Evolutionary conservation across 2,888 invertebrate genomes (phyloP), one percentile per base, ranked within the genome.

Genomic region (Parnassius smintheus): DNA sequence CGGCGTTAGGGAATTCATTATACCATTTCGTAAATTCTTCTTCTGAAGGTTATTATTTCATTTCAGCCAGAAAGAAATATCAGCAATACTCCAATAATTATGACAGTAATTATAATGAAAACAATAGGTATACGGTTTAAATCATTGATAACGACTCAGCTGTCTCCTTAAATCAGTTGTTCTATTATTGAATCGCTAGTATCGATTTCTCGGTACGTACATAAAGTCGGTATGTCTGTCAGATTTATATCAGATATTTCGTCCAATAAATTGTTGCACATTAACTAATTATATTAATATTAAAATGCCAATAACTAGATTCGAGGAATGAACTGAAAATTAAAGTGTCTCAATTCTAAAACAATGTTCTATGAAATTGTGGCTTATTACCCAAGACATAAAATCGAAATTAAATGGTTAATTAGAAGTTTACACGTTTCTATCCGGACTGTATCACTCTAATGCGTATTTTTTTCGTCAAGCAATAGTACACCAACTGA

Each of bases 261-360:
- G 71, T 71, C 74, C 70, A 71, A 76, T 77, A 75, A 77, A 78
- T 78, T 71, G 69, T 65, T 68, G 67, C 64, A 68, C 69, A 18
- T 65, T 68, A 66, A 73, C 70, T 78, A 77, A 78, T 77, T 78
- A 72, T 73, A 70, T 70, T 69, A 67, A 71, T 72, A 75, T 74
- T 76, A 73, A 71, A 75, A 74, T 73, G 67, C 65, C 72, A 68
- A 68, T 70, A 64, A 62, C 61, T 62, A 51, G 63, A 67, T 65
- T 62, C 55, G 46, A 62, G n/a, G 63, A 52, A 49, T 66, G 59
- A 55, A 64, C 56, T 62, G 61, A 56, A 60, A 56, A 60, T 61
- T 53, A 48, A 55, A 62, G 50, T 61, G 50, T 53, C 58, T 64
- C 42, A 53, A 49, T 49, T 4, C 8, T 60, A 56, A 62, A 58